Percentiles rank a stretch among this genome's conserved stretches.
phyloP scores from a whole-genome alignment of 2,888 invertebrate species.

The Neria commutata region DNA sequence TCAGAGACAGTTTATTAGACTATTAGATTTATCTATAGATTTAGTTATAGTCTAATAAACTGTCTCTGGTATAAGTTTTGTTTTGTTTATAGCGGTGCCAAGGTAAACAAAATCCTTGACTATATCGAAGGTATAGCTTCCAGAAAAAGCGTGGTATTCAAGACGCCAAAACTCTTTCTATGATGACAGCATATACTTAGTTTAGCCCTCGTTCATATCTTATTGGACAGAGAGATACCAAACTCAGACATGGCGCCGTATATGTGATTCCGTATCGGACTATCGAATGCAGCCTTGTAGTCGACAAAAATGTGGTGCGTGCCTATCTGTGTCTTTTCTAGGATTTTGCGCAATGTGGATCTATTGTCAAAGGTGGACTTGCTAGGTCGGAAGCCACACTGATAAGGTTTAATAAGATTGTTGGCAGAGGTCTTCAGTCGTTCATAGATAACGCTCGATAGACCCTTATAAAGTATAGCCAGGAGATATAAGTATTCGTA shows the following conservation, averaged over 20 bases:
- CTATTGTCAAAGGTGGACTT: slow-evolving; percentile 16
- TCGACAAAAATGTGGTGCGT: slow-evolving; percentile 11
- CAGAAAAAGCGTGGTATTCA: too few species aligned
- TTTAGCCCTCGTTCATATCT: too few species aligned
- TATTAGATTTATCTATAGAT: too few species aligned
- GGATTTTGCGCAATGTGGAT: slow-evolving; percentile 16
- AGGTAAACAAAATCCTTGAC: too few species aligned
- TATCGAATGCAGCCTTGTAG: slow-evolving; percentile 11
- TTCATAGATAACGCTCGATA: slow-evolving; percentile 12
- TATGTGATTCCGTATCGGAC: neutral
- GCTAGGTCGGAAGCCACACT: slow-evolving; percentile 20
- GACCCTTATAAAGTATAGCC: slow-evolving; percentile 18
- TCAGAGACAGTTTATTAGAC: too few species aligned
- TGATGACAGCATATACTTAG: too few species aligned
- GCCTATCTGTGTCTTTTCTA: slow-evolving; percentile 12
- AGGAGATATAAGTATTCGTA: too few species aligned
- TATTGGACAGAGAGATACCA: slow-evolving; percentile 10
- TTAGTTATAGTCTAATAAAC: too few species aligned
- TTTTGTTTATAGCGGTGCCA: too few species aligned
- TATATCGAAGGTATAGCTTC: too few species aligned
- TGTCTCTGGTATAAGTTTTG: too few species aligned
- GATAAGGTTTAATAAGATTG: slow-evolving; percentile 17
- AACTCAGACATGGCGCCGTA: slow-evolving; percentile 7
- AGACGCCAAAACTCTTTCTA: too few species aligned
- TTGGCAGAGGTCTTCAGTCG: slow-evolving; percentile 12